Percentiles rank a stretch among this genome's conserved stretches.
phyloP scores from a whole-genome alignment of 1,140 invertebrate species.

The Melipona quadrifasciata region DNA sequence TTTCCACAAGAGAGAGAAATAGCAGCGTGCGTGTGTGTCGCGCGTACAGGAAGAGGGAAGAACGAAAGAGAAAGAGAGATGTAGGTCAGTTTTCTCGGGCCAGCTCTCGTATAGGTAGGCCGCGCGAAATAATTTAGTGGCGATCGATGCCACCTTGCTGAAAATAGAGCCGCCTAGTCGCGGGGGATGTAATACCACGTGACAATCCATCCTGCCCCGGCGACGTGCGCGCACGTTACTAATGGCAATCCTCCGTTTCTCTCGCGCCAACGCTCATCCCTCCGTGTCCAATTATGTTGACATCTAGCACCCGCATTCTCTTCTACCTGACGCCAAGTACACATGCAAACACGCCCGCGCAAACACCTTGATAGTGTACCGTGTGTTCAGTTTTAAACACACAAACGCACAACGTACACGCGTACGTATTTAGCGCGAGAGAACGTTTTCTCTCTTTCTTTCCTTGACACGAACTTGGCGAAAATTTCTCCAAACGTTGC shows the following conservation, averaged over 20 bases:
- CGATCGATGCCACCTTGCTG: slow-evolving; percentile 78
- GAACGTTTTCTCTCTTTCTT: neutral
- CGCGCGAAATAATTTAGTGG: slow-evolving; percentile 80
- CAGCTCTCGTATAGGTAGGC: slow-evolving; percentile 71
- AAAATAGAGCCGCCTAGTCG: slow-evolving; percentile 73
- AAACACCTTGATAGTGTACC: neutral
- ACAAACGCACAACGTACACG: neutral
- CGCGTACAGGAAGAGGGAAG: neutral
- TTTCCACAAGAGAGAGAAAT: slow-evolving; percentile 7
- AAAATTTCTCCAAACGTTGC: no score
- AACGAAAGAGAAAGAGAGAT: slow-evolving; percentile 60
- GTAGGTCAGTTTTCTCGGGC: slow-evolving; percentile 79
- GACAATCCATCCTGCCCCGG: slow-evolving; percentile 46
- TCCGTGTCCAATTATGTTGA: slow-evolving; percentile 63
- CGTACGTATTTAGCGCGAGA: neutral
- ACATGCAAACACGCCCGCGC: neutral
- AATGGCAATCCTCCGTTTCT: slow-evolving; percentile 55
- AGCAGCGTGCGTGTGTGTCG: neutral
- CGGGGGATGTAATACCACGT: slow-evolving; percentile 57
- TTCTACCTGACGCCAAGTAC: slow-evolving; percentile 8
- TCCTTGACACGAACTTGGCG: no score
- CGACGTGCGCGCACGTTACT: slow-evolving; percentile 48
- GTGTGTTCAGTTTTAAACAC: neutral
- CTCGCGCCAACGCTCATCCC: slow-evolving; percentile 32
- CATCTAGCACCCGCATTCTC: slow-evolving; percentile 57